Evolutionary conservation across 2,888 invertebrate species (phyloP).

Genomic region (Acanthosepion pharaonis): DNA sequence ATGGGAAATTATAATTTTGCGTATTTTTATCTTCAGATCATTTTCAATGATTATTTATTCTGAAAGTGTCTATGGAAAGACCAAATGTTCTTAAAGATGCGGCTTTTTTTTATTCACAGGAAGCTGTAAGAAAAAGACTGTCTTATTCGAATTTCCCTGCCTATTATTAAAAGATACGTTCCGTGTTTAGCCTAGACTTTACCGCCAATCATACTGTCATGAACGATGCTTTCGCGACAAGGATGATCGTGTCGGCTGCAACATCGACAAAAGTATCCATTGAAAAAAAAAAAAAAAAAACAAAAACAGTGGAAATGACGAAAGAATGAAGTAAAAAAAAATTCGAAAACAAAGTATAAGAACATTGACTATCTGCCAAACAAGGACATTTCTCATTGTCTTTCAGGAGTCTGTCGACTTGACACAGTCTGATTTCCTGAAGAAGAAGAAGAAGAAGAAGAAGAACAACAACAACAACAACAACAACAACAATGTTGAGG

Average conservation of each 20-base stretch:
- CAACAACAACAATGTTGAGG: not conserved
- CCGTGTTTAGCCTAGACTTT: not conserved
- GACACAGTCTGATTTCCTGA: not conserved
- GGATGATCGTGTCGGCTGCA: not conserved
- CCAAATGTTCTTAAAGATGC: too few species aligned
- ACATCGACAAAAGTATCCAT: not conserved
- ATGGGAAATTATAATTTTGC: too few species aligned
- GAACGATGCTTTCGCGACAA: not conserved
- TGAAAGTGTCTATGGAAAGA: too few species aligned
- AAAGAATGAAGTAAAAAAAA: not conserved
- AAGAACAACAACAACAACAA: not conserved
- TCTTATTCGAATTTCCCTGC: not conserved
- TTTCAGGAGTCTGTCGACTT: not conserved
- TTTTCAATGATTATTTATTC: too few species aligned
- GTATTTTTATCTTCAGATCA: too few species aligned
- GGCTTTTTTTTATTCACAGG: too few species aligned
- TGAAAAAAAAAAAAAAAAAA: too few species aligned
- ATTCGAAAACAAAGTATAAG: not conserved
- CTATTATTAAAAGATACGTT: not conserved
- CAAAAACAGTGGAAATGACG: not conserved
- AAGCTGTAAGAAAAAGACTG: too few species aligned
- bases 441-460: not conserved
- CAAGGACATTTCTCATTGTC: not conserved
- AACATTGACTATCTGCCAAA: slow-evolving; percentile 15
- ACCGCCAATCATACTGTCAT: slow-evolving; percentile 17